Conservation (phyloP, 2,888 invertebrate genomes). For the Volucella zonaria region DNA sequence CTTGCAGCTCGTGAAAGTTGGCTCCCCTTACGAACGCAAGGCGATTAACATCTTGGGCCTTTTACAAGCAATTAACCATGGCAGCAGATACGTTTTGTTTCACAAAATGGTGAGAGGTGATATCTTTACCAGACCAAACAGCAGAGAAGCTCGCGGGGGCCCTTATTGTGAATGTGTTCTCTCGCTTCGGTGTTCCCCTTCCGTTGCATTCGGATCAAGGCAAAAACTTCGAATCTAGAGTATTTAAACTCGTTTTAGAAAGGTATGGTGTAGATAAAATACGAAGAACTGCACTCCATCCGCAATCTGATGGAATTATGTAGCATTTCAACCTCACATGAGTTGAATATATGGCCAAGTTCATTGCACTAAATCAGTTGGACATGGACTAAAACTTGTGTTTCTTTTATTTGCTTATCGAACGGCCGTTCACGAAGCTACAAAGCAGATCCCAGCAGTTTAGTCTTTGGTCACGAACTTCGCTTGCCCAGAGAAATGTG, state of each 20-base stretch:
- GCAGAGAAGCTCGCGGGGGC: conserved; percentile 42
- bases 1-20: background rate
- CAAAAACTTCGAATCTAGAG: conserved; percentile 42
- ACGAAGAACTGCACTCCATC: conserved; percentile 75
- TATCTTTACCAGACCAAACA: conserved; percentile 50
- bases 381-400: conserved; percentile 57
- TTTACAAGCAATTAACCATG: background rate
- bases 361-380: conserved; percentile 47
- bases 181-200: conserved; percentile 44
- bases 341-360: conserved; percentile 67
- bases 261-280: conserved; percentile 68
- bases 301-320: conserved; percentile 77
- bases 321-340: conserved; percentile 77
- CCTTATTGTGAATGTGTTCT: conserved; percentile 42
- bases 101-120: conserved; percentile 55
- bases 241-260: conserved; percentile 15
- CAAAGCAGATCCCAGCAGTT: conserved; percentile 62
- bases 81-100: conserved; percentile 37
- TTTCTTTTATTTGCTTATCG: conserved; percentile 60
- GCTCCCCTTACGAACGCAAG: conserved; percentile 30
- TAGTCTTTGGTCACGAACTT: conserved; percentile 73
- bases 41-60: conserved; percentile 45
- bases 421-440: conserved; percentile 62
- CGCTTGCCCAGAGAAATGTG: conserved; percentile 67
- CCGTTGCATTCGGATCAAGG: conserved; percentile 67